These are phyloP conservation scores for Vulpes lagopus DNA, from an alignment of 2,113 vertebrate genomes.

Conservation along the genomic window DNA sequence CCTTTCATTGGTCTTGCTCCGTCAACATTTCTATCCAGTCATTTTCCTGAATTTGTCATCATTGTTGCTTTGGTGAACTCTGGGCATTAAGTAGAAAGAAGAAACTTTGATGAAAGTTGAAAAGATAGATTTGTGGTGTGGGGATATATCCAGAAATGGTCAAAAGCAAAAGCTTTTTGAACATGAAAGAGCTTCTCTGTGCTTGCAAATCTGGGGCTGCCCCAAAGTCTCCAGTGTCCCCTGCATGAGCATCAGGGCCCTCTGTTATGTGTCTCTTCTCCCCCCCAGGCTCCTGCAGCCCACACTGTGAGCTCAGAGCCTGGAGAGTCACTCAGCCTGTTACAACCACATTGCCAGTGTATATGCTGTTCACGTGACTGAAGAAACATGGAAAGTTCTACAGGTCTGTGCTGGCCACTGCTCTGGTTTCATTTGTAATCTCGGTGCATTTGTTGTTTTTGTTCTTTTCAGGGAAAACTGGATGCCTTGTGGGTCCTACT, in stretches of 20 bases:
- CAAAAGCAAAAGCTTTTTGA: not conserved
- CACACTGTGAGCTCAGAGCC: not conserved
- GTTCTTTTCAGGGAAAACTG: constrained; percentile 92
- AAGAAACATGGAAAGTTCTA: not conserved
- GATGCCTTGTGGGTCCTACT: constrained; percentile 97
- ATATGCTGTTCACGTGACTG: not conserved
- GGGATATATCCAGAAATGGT: not conserved
- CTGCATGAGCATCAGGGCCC: not conserved
- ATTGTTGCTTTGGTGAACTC: not conserved
- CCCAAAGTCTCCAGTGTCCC: accelerated
- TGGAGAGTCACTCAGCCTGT: not conserved
- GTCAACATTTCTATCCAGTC: not conserved
- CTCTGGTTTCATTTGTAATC: constrained; percentile 37
- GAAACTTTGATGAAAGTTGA: not conserved
- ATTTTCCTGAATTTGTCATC: constrained; percentile 19
- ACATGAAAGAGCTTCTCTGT: not conserved
- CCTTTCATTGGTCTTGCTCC: not conserved
- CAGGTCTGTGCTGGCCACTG: not conserved
- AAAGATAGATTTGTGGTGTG: not conserved
- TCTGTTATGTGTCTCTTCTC: not conserved
- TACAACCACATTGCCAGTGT: no score
- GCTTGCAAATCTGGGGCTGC: not conserved
- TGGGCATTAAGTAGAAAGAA: not conserved
- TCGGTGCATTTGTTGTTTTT: constrained; percentile 2
- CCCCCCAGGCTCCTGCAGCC: not conserved